phyloP scores from a whole-genome alignment of 1,140 invertebrate genomes.

The Reticulitermes speratus region DNA sequence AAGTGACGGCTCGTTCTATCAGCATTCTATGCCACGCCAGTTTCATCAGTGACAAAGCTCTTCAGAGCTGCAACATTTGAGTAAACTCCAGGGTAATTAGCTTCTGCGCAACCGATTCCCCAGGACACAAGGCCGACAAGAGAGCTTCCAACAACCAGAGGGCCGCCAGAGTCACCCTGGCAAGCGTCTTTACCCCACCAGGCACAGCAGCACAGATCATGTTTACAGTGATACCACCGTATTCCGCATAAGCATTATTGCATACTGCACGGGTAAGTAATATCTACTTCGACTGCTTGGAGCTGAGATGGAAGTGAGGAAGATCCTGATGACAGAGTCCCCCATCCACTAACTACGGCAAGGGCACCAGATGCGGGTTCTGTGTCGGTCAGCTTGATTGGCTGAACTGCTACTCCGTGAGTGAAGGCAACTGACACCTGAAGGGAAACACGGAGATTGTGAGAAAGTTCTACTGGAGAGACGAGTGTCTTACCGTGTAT shows the following conservation, averaged over 20 bases:
- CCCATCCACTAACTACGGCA: background rate
- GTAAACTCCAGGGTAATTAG: constrained; percentile 68
- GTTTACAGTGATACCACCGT: background rate
- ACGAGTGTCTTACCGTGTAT: no score
- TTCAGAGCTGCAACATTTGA: constrained; percentile 61
- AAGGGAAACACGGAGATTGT: no score
- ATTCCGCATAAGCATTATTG: background rate
- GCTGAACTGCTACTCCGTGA: background rate
- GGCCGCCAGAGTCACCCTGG: constrained; percentile 40
- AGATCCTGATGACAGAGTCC: background rate
- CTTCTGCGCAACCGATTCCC: constrained; percentile 50
- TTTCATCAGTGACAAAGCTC: constrained; percentile 54
- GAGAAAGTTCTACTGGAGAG: no score
- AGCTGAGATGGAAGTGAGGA: background rate
- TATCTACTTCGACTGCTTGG: background rate
- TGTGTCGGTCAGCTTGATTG: background rate
- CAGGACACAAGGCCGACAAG: constrained; percentile 51
- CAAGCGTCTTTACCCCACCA: constrained; percentile 24
- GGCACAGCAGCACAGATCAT: constrained; percentile 16
- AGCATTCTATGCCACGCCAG: background rate
- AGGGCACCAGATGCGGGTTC: background rate
- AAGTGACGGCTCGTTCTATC: no score
- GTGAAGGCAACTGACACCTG: constrained; percentile 20
- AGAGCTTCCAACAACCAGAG: constrained; percentile 36
- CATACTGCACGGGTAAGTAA: background rate